Evolutionary conservation across 2,888 invertebrate species (phyloP).

Genomic region (Vandiemenella viatica): DNA sequence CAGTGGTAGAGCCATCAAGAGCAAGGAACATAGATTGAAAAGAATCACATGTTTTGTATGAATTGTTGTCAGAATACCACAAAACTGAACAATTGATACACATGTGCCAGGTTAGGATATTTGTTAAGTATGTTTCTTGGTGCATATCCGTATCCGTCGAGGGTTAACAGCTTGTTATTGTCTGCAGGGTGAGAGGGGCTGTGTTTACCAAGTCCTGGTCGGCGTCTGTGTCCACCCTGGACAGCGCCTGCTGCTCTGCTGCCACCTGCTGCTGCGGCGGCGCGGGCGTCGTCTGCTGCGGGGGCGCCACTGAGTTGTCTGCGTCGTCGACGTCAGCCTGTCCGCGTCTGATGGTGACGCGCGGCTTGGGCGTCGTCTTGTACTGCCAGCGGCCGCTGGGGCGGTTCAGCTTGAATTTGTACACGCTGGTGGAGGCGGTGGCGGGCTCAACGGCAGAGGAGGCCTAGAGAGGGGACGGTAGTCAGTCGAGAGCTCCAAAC

Average conservation of each 20-base stretch:
- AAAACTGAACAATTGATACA: too few relatives aligned
- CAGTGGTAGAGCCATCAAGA: too few relatives aligned
- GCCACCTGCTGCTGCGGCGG: not conserved
- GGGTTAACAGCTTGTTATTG: too few relatives aligned
- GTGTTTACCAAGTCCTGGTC: constrained; percentile 27
- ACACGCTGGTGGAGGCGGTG: constrained; percentile 42
- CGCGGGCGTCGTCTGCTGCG: constrained; percentile 18
- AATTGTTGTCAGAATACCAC: too few relatives aligned
- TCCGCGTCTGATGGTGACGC: constrained; percentile 47
- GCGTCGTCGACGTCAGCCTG: constrained; percentile 15
- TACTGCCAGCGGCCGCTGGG: constrained; percentile 81
- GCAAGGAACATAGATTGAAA: too few relatives aligned
- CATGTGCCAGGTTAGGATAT: too few relatives aligned
- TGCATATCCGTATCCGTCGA: too few relatives aligned
- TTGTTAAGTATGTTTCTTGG: too few relatives aligned
- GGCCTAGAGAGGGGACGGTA: constrained; percentile 3
- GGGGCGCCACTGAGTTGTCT: constrained; percentile 1
- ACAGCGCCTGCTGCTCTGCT: constrained; percentile 1
- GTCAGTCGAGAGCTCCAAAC: too few relatives aligned
- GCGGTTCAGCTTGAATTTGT: constrained; percentile 68
- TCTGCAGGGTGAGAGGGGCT: too few relatives aligned
- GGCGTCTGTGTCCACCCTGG: constrained; percentile 26
- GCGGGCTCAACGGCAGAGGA: constrained; percentile 25
- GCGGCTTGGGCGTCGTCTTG: constrained; percentile 75
- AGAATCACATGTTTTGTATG: too few relatives aligned